phyloP scores from a whole-genome alignment of 2,113 vertebrate species.

The Stigmatopora argus region DNA sequence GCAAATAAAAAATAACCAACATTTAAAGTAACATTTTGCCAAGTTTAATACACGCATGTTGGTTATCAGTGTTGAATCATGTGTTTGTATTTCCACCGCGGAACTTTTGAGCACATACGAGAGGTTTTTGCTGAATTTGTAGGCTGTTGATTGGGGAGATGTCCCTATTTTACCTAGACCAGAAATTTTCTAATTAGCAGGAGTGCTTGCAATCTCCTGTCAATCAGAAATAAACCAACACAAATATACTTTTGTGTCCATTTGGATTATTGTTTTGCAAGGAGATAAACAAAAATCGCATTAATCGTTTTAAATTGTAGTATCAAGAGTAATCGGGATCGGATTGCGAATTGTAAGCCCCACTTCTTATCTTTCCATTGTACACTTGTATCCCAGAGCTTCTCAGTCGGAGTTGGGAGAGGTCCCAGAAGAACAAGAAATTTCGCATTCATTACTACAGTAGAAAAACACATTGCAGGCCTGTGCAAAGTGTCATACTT shows the following conservation, averaged over 20 bases:
- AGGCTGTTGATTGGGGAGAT: background rate
- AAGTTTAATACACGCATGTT: background rate
- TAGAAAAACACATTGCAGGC: slow-evolving; percentile 26
- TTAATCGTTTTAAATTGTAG: too few relatives aligned
- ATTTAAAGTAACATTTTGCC: background rate
- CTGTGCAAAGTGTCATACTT: slow-evolving; percentile 12
- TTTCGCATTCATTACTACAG: slow-evolving; percentile 35
- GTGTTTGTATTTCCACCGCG: background rate
- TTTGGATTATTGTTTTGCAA: too few relatives aligned
- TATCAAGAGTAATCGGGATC: too few relatives aligned
- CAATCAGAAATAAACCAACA: too few relatives aligned
- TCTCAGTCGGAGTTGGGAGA: slow-evolving; percentile 38
- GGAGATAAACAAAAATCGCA: too few relatives aligned
- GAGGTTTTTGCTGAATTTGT: background rate
- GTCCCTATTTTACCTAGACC: background rate
- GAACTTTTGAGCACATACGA: background rate
- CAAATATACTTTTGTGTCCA: too few relatives aligned
- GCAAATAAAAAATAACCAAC: too few relatives aligned
- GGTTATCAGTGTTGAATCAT: background rate
- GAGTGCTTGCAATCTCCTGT: background rate
- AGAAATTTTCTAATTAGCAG: background rate
- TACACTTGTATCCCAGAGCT: slow-evolving; percentile 8
- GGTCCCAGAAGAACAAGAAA: slow-evolving; percentile 28
- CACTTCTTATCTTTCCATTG: slow-evolving; percentile 14
- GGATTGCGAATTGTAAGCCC: background rate